Conservation (phyloP, 2,113 vertebrate species). For the Corythaeola cristata region DNA sequence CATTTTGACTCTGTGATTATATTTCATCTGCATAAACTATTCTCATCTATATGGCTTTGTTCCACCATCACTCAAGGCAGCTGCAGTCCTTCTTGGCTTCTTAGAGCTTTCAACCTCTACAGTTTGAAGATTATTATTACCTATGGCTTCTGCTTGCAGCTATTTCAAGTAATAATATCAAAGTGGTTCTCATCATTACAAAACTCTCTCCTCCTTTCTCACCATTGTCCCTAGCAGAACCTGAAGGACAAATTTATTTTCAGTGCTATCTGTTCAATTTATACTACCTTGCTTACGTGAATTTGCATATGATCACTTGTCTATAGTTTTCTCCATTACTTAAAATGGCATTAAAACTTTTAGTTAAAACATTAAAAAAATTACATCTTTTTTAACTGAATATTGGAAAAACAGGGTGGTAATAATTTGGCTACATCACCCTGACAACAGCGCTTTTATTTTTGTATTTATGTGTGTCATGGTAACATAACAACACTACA, state of each 20-base stretch:
- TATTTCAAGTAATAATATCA: constrained; percentile 35
- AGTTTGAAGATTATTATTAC: constrained; percentile 37
- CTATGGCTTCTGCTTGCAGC: constrained; percentile 24
- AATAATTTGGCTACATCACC: not conserved
- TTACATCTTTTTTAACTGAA: not conserved
- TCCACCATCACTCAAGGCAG: constrained; percentile 48
- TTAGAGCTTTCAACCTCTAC: constrained; percentile 31
- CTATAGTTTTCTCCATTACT: not conserved
- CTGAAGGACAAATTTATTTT: constrained; percentile 32
- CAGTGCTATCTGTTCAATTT: not conserved
- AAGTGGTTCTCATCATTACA: constrained; percentile 22
- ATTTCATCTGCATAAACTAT: constrained; percentile 34
- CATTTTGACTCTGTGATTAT: constrained; percentile 45
- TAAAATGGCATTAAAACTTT: not conserved
- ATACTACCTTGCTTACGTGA: not conserved
- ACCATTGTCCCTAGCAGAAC: not conserved
- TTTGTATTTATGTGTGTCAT: not conserved
- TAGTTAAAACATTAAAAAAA: not conserved
- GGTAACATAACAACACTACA: not conserved
- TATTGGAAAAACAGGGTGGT: not conserved
- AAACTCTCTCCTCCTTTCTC: not conserved
- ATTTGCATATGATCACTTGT: not conserved
- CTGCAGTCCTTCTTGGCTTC: constrained; percentile 40
- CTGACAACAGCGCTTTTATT: constrained; percentile 3
- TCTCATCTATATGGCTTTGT: constrained; percentile 15